Evolutionary conservation across 2,888 invertebrate species (phyloP), one percentile per base, ranked within the genome.

Genomic region (Smittia aterrima): DNA sequence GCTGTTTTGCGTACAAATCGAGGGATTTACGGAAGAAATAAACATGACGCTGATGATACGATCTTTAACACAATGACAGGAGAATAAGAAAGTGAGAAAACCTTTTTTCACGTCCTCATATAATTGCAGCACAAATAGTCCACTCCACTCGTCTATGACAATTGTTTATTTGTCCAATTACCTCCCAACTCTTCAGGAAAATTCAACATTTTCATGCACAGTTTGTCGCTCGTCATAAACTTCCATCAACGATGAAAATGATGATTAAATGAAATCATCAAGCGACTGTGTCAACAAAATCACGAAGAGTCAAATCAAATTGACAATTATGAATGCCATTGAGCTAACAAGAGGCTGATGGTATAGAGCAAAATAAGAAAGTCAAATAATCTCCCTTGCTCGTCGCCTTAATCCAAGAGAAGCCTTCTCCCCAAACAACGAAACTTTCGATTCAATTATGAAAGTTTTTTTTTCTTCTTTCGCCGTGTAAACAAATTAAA

Each of bases 191-290:
- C 16, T 47, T 47, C 32, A n/a, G n/a, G n/a, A n/a, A n/a, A n/a
- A n/a, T n/a, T 47, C 47, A 13, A 3, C 11, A 11, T 47, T 47
- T 47, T 47, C 47, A 47, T 47, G 47, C 47, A 6, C 47, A 47
- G 47, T n/a, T 47, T 3, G 16, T 16, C 16, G 2, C 16, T 47
- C 16, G 47, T 32, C 32, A 47, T 47, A 11, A 16, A 47, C n/a
- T 47, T n/a, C 11, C 47, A 16, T n/a, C 16, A 16, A 47, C 47
- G 47, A 47, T 6, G 47, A 47, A 16, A 47, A 47, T 47, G 47
- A 47, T 47, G 11, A 47, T 47, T 47, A 47, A 47, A 47, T 47
- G 47, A 47, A 47, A 47, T 47, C 47, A 47, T 47, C 47, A 47
- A 47, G 47, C 16, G 16, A 47, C 11, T 16, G 16, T n/a, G 47